phyloP scores from a whole-genome alignment of 2,113 vertebrate species.

The Gymnogyps californianus region DNA sequence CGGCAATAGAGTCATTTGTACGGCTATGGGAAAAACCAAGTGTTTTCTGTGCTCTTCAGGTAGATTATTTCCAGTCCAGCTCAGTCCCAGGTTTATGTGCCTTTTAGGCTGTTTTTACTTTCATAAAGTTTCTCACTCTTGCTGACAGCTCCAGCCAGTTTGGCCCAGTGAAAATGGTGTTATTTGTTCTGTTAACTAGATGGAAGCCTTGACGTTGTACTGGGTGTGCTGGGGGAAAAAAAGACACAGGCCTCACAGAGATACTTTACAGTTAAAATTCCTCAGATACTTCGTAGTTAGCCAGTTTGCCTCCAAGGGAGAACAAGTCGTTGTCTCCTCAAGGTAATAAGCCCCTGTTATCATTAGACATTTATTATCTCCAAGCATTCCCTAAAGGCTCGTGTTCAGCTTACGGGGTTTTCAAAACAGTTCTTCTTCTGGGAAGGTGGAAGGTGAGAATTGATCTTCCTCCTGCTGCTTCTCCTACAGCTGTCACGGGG shows the following conservation, averaged over 20 bases:
- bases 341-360: not conserved
- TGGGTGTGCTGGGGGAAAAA: not conserved
- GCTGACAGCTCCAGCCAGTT: not conserved
- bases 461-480: slow-evolving; percentile 1
- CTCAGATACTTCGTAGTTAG: not conserved
- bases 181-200: not conserved
- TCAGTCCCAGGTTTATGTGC: not conserved
- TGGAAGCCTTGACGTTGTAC: not conserved
- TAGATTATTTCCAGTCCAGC: not conserved
- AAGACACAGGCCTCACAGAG: not conserved
- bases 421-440: not conserved
- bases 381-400: not conserved
- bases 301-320: not conserved
- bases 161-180: not conserved
- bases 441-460: not conserved
- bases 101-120: not conserved
- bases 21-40: not conserved
- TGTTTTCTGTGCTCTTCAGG: not conserved
- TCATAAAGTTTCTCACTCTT: not conserved
- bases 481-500: not conserved
- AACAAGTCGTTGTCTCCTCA: not conserved
- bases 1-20: rapidly evolving
- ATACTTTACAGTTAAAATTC: not conserved
- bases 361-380: not conserved
- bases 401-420: not conserved